Evolutionary conservation across 2,888 invertebrate genomes (phyloP), one percentile per base, ranked within the genome.

Genomic region (Orthonychiurus folsomi): DNA sequence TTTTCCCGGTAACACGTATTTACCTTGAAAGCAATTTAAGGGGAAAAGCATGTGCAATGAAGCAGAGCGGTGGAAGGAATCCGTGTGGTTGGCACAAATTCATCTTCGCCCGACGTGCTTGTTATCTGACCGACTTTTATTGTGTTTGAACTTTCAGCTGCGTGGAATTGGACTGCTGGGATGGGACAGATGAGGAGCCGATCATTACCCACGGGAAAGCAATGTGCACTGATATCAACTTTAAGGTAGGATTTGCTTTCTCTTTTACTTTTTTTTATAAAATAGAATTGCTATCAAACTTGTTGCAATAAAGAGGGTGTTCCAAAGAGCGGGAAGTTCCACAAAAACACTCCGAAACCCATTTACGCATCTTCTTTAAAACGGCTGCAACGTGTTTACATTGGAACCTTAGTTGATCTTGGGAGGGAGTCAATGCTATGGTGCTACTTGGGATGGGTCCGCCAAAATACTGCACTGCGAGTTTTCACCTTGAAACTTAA

Each of bases 161-260:
- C 78, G 92, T 99, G 2, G 99, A 99, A 78, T 81, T 99, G 60
- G 99, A 99, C 79, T 96, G 95, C 78, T 99, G 97, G 97, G 97
- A 99, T 78, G 99, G 97, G 9, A 90, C 95, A 79, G 95, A 96
- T 75, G 95, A 96, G 75, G 99, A 99, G 75, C 99, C 99, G 0
- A 99, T 99, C 75, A 96, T 99, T 72, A 99, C 99, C 47, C 99
- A 99, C 79, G 99, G 99, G 55, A 96, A 96, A 81, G 99, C 99
- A 3, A 99, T 99, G 95, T 99, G 99, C 77, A 97, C 96, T 1
- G 97, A 99, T 80, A 97, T 99, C 75, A 80, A 95, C 24, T 99
- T 97, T 80, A 96, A 91, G 78, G 91, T 82, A 75, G 66, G 74
- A 59, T 25, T 50, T 54, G 9, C 18, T 56, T 56, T 24, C 26